Evolutionary conservation across 2,797 vertebrate genomes (phyloP).

Genomic region (Malurus leucopterus): DNA sequence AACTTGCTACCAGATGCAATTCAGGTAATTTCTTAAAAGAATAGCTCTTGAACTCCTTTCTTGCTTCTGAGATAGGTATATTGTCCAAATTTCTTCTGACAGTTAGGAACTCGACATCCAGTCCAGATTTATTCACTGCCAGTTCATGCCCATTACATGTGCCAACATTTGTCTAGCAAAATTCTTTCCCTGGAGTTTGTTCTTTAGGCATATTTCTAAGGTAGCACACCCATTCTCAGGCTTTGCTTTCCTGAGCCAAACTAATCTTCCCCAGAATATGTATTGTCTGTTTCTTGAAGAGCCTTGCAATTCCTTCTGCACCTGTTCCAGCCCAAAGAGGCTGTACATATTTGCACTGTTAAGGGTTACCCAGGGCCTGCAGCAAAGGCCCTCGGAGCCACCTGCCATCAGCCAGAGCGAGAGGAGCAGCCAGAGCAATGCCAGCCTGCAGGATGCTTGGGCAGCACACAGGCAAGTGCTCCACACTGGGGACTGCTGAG

Average conservation of each 20-base stretch:
- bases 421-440: neutral
- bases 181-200: neutral
- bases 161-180: neutral
- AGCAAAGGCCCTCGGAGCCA: neutral
- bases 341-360: fast-evolving
- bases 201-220: neutral
- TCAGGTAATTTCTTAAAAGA: neutral
- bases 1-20: neutral
- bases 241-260: neutral
- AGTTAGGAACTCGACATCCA: neutral
- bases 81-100: neutral
- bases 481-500: neutral
- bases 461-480: neutral
- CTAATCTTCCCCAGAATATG: neutral
- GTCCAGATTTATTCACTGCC: neutral
- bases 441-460: neutral
- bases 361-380: neutral
- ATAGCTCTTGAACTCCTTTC: neutral
- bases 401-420: neutral
- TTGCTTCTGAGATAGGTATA: neutral
- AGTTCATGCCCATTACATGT: neutral
- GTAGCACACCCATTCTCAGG: neutral
- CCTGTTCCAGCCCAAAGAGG: neutral
- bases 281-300: neutral
- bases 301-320: neutral